Evolutionary conservation across 2,113 vertebrate genomes (phyloP), one percentile per base, ranked within the genome.

Genomic region (Acrocephalus arundinaceus): DNA sequence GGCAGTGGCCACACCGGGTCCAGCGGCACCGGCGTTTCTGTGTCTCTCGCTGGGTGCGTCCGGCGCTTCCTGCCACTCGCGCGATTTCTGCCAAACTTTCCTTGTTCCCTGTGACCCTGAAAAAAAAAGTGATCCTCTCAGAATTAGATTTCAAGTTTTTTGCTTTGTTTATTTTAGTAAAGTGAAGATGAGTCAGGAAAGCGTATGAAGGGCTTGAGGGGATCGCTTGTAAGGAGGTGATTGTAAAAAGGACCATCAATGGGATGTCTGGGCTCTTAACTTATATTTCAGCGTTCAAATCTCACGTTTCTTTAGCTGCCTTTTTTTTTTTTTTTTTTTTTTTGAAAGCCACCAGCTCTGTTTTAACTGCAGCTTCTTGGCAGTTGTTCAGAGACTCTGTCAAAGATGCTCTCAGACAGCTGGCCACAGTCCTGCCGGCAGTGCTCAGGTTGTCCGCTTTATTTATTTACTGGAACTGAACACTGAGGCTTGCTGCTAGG

Each of bases 361-460:
- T 85, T 97, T 95, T 95, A 96, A 96, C 94, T 80, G 46, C 89
- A 96, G 89, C 54, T 73, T 97, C 80, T 95, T 97, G 97, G 97
- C 97, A 85, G 41, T 48, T 62, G 39, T 74, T 94, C 92, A 97
- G 96, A 67, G 81, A 49, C 88, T 93, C 39, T 97, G 97, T 95
- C 96, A 97, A 74, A 85, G 93, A 87, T 94, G 91, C 83, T 94
- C 77, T 85, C 75, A 88, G 97, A 95, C 97, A 97, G 94, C 96
- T 98, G 97, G 97, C 97, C 91, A 2, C 67, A 80, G 90, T 95
- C 94, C 93, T 97, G 93, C 95, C 88, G 5, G 70, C 90, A 63
- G 43, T 85, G 49, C 91, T 97, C 96, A 97, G 91, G 90, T 97
- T 95, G 85, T 90, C 93, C 1, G 15, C 90, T 93, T 97, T 96